Evolutionary conservation across 2,888 invertebrate genomes (phyloP).

Genomic region (Conomelus anceps): DNA sequence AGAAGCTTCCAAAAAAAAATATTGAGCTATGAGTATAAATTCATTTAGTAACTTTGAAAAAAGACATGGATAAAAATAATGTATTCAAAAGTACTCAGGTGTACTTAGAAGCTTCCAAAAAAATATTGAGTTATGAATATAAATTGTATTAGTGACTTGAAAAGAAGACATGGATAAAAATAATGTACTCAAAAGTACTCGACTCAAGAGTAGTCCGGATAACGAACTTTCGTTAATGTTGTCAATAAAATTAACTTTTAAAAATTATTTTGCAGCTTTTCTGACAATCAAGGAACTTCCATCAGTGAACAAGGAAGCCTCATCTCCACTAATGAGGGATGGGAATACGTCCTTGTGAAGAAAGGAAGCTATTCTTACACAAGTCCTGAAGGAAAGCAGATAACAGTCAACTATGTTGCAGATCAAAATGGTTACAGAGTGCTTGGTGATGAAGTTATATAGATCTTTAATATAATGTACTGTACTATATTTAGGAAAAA

Average conservation of each 20-base stretch:
- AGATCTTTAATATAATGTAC: background rate
- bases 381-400: slow-evolving; percentile 38
- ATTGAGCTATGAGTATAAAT: too few species aligned
- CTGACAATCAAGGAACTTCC: slow-evolving; percentile 35
- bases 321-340: slow-evolving; percentile 38
- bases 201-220: too few species aligned
- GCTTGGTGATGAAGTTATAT: slow-evolving; percentile 2
- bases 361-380: slow-evolving; percentile 38
- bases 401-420: slow-evolving; percentile 38
- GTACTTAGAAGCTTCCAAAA: too few species aligned
- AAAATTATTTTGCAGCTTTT: slow-evolving; percentile 26
- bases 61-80: too few species aligned
- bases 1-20: too few species aligned
- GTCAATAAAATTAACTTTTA: background rate
- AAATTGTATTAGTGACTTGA: too few species aligned
- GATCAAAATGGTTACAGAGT: slow-evolving; percentile 39
- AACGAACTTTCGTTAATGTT: too few species aligned
- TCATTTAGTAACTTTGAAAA: too few species aligned
- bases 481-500: background rate
- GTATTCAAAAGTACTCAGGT: too few species aligned
- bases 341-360: slow-evolving; percentile 39
- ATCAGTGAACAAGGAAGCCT: slow-evolving; percentile 38
- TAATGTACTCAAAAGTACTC: too few species aligned
- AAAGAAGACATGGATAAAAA: too few species aligned
- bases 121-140: too few species aligned